Conservation (phyloP, 2,888 invertebrate genomes). For the Fragum fragum region DNA sequence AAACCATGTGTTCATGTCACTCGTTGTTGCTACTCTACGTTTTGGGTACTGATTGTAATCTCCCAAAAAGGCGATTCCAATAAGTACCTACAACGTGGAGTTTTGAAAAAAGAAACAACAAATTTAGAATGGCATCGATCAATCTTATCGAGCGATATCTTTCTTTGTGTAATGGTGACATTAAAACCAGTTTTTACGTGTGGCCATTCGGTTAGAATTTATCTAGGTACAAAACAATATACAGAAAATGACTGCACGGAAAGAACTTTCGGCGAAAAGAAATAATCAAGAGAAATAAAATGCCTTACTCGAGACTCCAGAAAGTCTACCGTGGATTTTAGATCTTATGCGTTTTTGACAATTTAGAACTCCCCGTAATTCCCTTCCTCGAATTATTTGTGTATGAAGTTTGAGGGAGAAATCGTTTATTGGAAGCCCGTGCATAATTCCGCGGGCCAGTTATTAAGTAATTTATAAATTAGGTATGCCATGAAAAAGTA, state of each 20-base stretch:
- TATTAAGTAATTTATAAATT: slow-evolving; percentile 56
- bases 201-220: background rate
- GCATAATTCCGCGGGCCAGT: slow-evolving; percentile 49
- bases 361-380: slow-evolving; percentile 62
- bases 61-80: too few species aligned
- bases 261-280: slow-evolving; percentile 39
- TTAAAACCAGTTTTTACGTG: too few species aligned
- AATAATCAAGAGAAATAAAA: slow-evolving; percentile 56
- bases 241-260: slow-evolving; percentile 35
- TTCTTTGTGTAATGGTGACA: too few species aligned
- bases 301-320: slow-evolving; percentile 43
- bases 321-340: slow-evolving; percentile 46
- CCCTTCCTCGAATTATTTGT: slow-evolving; percentile 40
- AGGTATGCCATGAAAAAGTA: background rate
- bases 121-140: too few species aligned
- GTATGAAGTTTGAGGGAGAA: slow-evolving; percentile 46
- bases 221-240: slow-evolving; percentile 51
- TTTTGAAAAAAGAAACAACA: too few species aligned
- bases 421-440: slow-evolving; percentile 52
- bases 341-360: slow-evolving; percentile 63
- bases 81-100: too few species aligned
- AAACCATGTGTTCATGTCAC: too few species aligned
- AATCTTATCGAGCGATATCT: too few species aligned
- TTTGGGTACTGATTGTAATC: too few species aligned
- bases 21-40: too few species aligned